Evolutionary conservation across 2,888 invertebrate genomes (phyloP).

Genomic region (Cephonodes hylas): DNA sequence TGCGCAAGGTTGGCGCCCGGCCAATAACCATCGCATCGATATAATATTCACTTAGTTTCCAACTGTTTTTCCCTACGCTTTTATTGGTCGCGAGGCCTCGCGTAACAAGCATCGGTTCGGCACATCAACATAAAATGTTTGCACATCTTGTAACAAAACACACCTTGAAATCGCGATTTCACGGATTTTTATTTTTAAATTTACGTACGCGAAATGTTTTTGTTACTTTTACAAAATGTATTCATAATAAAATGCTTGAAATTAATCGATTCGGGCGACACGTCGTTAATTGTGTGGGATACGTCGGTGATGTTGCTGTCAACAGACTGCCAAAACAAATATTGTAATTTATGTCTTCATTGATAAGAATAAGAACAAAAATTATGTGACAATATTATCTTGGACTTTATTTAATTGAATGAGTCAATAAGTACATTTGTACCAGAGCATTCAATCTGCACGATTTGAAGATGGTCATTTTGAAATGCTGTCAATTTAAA

Average conservation of each 20-base stretch:
- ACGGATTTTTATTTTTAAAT: neutral
- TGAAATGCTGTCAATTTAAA: too few species aligned
- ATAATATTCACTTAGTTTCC: conserved; percentile 1
- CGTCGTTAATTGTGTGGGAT: neutral
- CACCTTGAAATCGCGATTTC: neutral
- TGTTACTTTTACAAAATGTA: neutral
- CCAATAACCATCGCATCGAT: neutral
- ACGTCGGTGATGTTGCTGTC: neutral
- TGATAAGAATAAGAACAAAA: too few species aligned
- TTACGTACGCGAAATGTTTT: neutral
- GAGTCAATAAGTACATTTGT: too few species aligned
- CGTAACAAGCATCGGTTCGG: neutral
- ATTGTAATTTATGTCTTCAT: neutral
- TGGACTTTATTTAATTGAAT: too few species aligned
- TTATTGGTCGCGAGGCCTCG: neutral
- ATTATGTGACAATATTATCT: too few species aligned
- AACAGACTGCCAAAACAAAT: neutral
- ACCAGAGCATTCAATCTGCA: too few species aligned
- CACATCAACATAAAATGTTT: neutral
- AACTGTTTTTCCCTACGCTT: neutral
- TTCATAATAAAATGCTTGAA: neutral
- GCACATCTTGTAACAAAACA: neutral
- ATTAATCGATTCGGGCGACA: neutral
- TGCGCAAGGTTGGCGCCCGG: conserved; percentile 4
- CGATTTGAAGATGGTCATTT: too few species aligned